Percentiles rank a stretch among this genome's conserved stretches.
phyloP scores from a whole-genome alignment of 2,797 vertebrate genomes.

The Sebastes baramenuke region DNA sequence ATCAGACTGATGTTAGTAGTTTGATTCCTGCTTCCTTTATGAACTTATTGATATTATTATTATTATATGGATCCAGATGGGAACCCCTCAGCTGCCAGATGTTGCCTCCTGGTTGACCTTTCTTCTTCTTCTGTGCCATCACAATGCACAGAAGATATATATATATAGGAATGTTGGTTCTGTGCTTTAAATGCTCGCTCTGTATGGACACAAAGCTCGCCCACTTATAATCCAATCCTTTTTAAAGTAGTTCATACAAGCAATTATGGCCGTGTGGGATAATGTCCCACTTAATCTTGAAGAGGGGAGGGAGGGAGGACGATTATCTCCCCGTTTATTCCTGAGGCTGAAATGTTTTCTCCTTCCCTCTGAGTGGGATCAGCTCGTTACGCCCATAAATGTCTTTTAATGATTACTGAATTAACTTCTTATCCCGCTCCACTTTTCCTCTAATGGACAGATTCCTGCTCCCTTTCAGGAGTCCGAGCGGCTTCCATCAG shows the following conservation, averaged over 20 bases:
- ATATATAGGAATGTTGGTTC: not conserved
- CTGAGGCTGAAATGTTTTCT: slow-evolving; percentile 63
- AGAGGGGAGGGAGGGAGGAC: slow-evolving; percentile 25
- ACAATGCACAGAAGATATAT: not conserved
- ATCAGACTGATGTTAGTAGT: not conserved
- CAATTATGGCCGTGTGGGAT: slow-evolving; percentile 77
- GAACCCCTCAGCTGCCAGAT: not conserved
- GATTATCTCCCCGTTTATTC: slow-evolving; percentile 62
- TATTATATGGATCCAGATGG: not conserved
- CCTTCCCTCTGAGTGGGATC: slow-evolving; percentile 46
- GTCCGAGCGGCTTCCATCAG: slow-evolving; percentile 43
- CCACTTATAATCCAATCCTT: slow-evolving; percentile 76
- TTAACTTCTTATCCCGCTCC: slow-evolving; percentile 44
- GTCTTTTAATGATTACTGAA: slow-evolving; percentile 56
- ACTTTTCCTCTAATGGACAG: slow-evolving; percentile 59
- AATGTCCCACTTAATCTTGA: slow-evolving; percentile 78
- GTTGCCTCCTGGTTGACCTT: not conserved
- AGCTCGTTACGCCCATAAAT: slow-evolving; percentile 45
- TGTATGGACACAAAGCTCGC: not conserved
- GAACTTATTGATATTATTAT: not conserved
- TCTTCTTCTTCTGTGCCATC: not conserved
- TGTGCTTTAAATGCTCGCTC: slow-evolving; percentile 26
- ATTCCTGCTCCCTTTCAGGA: slow-evolving; percentile 21
- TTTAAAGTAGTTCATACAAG: slow-evolving; percentile 82
- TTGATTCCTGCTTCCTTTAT: not conserved